phyloP scores from a whole-genome alignment of 2,797 vertebrate species.

The Falco rusticolus region DNA sequence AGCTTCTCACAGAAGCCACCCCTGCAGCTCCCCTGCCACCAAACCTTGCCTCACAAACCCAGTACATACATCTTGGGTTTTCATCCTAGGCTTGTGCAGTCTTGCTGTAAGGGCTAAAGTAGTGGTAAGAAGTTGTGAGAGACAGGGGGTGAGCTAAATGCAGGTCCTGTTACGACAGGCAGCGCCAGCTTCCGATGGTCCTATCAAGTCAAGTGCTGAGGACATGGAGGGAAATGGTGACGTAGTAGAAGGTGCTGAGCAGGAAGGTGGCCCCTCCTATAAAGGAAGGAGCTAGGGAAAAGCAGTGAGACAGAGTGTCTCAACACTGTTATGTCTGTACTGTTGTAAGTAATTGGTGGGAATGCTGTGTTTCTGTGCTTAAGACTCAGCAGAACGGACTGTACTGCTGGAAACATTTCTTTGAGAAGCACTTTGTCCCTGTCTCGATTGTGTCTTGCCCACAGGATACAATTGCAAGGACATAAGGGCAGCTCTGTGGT shows the following conservation, averaged over 20 bases:
- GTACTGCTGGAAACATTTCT: not conserved
- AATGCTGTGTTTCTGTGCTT: not conserved
- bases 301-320: not conserved
- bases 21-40: not conserved
- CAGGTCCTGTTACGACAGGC: not conserved
- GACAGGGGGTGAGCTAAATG: not conserved
- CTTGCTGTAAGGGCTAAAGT: not conserved
- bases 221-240: not conserved
- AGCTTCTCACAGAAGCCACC: not conserved
- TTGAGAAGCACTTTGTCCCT: not conserved
- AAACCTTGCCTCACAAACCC: not conserved
- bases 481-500: not conserved
- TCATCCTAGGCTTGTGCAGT: not conserved
- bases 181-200: not conserved
- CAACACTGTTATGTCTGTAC: not conserved
- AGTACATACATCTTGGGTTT: not conserved
- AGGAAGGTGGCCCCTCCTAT: not conserved
- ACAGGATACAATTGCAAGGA: not conserved
- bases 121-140: not conserved
- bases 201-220: not conserved
- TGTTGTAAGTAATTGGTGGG: not conserved
- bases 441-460: not conserved
- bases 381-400: not conserved
- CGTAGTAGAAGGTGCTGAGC: not conserved
- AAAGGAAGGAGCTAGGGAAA: not conserved